Conservation (phyloP, 2,888 invertebrate genomes). For the Drosophila rubida region DNA sequence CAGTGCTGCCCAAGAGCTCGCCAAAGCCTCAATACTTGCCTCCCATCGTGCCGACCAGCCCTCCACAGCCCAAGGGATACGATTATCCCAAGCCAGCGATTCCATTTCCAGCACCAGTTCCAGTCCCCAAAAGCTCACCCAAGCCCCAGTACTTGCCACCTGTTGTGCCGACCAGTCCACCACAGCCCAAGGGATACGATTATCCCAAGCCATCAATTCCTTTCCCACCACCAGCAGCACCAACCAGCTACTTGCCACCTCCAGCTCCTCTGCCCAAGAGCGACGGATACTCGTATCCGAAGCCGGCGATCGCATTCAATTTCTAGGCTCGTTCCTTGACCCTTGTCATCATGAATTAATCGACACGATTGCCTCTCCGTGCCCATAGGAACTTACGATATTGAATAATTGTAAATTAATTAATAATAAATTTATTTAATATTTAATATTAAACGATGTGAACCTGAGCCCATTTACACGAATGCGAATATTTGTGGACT, state of each 20-base stretch:
- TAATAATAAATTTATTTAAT: slow-evolving; percentile 78
- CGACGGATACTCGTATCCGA: slow-evolving; percentile 74
- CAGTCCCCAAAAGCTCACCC: slow-evolving; percentile 34
- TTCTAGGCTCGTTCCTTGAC: slow-evolving; percentile 53
- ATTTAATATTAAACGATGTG: slow-evolving; percentile 70
- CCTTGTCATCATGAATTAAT: slow-evolving; percentile 50
- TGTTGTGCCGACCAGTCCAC: slow-evolving; percentile 22
- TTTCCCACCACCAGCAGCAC: slow-evolving; percentile 44
- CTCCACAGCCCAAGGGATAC: slow-evolving; percentile 50
- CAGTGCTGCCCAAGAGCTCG: slow-evolving; percentile 24
- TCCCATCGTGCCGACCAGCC: slow-evolving; percentile 33
- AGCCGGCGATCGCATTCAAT: slow-evolving; percentile 70
- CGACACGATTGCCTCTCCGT: slow-evolving; percentile 77
- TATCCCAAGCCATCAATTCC: slow-evolving; percentile 60
- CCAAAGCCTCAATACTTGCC: slow-evolving; percentile 38
- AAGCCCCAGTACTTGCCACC: slow-evolving; percentile 38
- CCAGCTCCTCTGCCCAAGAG: slow-evolving; percentile 56
- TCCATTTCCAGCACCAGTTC: slow-evolving; percentile 56
- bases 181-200: slow-evolving; percentile 51
- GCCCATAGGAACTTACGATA: slow-evolving; percentile 78
- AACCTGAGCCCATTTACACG: slow-evolving; percentile 63
- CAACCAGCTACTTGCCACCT: slow-evolving; percentile 48
- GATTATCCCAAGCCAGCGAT: slow-evolving; percentile 61
- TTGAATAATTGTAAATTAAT: slow-evolving; percentile 75
- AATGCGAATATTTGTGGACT: slow-evolving; percentile 39